Evolutionary conservation across 2,888 invertebrate genomes (phyloP).

Genomic region (Nomada ferruginata): DNA sequence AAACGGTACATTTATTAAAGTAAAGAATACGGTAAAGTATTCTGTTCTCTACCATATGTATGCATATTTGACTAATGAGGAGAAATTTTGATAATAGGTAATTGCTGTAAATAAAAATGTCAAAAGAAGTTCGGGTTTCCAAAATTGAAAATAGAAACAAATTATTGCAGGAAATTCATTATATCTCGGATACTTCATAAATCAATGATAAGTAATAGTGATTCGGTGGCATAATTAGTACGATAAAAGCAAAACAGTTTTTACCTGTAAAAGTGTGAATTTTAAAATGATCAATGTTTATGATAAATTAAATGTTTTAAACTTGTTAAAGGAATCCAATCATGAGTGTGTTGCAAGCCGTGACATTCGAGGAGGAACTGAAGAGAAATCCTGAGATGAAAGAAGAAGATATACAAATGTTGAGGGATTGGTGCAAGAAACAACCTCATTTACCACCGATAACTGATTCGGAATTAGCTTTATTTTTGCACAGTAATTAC

Average conservation of each 20-base stretch:
- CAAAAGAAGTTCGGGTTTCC: not conserved
- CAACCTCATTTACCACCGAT: slow-evolving; percentile 89
- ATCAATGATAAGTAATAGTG: too few species aligned
- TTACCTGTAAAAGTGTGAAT: too few species aligned
- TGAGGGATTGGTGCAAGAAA: slow-evolving; percentile 88
- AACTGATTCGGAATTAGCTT: slow-evolving; percentile 86
- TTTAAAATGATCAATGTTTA: not conserved
- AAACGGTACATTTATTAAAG: too few species aligned
- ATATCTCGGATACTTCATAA: too few species aligned
- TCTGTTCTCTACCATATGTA: too few species aligned
- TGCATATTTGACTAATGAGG: not conserved
- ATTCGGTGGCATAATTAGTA: too few species aligned
- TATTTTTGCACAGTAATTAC: slow-evolving; percentile 89
- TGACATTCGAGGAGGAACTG: slow-evolving; percentile 86
- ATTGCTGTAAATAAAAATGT: not conserved
- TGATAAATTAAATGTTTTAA: not conserved
- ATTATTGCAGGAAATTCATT: too few species aligned
- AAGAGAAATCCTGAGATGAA: slow-evolving; percentile 87
- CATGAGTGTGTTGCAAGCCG: slow-evolving; percentile 49
- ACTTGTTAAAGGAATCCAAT: not conserved
- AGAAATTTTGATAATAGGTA: not conserved
- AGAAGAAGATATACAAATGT: slow-evolving; percentile 86
- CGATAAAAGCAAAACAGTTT: too few species aligned
- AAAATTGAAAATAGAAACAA: too few species aligned
- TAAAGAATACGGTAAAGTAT: too few species aligned